These are phyloP conservation scores for Sesamia nonagrioides DNA, from an alignment of 1,140 invertebrate genomes.

Conservation along the genomic window DNA sequence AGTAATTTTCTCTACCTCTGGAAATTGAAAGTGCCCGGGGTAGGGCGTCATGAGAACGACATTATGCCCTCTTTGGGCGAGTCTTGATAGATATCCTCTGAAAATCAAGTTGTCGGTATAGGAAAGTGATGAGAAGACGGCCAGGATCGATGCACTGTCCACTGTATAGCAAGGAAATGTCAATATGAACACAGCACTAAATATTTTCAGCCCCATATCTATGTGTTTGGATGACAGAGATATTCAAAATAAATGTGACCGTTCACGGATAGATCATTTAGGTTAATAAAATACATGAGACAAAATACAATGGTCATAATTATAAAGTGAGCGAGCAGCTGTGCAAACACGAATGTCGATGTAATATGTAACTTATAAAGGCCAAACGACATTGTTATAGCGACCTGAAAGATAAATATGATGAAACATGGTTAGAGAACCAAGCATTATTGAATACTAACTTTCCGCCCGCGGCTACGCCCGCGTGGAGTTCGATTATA, in stretches of 20 bases:
- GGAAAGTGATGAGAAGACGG: conserved; percentile 80
- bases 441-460: background rate
- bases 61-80: conserved; percentile 72
- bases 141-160: conserved; percentile 75
- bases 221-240: background rate
- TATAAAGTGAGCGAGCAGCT: conserved; percentile 28
- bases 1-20: conserved; percentile 72
- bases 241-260: conserved; percentile 3
- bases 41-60: conserved; percentile 81
- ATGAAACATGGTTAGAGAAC: background rate
- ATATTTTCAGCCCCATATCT: conserved; percentile 61
- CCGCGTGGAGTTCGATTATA: no score
- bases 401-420: conserved; percentile 5
- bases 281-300: conserved; percentile 19
- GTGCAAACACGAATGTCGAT: conserved; percentile 49
- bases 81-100: conserved; percentile 71
- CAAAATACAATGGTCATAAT: conserved; percentile 21
- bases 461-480: no score
- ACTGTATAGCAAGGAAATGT: conserved; percentile 58
- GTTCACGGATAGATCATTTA: conserved; percentile 24
- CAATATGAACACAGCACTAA: conserved; percentile 62
- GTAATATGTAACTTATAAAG: background rate
- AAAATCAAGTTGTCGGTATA: conserved; percentile 79
- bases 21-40: conserved; percentile 75
- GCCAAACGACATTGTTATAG: conserved; percentile 29